Base-by-base conservation (phyloP, 1,140 invertebrate species). In the Drosophila novamexicana region DNA sequence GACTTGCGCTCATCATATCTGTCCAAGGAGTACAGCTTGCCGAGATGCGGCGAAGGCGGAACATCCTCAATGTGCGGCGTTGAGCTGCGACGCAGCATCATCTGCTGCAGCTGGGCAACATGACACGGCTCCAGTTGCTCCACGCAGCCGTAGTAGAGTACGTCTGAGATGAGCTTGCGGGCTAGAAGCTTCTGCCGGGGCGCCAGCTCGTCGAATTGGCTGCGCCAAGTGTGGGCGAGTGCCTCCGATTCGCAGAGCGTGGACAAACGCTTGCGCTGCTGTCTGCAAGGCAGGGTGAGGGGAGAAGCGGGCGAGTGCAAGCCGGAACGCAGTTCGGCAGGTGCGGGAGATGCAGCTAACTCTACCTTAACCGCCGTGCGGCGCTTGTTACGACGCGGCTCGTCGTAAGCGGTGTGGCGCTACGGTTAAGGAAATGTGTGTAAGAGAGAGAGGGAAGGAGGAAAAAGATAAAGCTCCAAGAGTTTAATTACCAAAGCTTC, bases 141-240 rank as follows among this genome's bases (percentile, higher is more conserved):
- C 52, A 75, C 29, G 50, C 78, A 80, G 18, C 78, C 78, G 32
- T 75, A 70, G 36, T 70, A 80, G 8, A 80, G 44, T 10, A 80
- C 56, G 29, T 80, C 77, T 1, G 75, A 78, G 44, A 80, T 78
- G 12, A 80, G 40, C 37, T 80, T 80, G 2, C 77, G 71, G 0
- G 76, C 76, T 3, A 80, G 52, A 6, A 63, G 54, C 37, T 63
- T 57, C 37, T 80, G 78, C 0, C 22, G 16, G 6, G 58, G 44
- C 3, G 70, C 34, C 16, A 79, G 37, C 58, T 80, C 76, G 8
- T 75, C 47, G 32, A 45, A 80, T 40, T 80, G 77, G 34, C 29
- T 39, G 14, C 54, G 50, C 78, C 78, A 79, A 1, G 62, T 66
- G 14, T 79, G 65, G 8, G 66, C 57, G 10, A 80, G 7, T 1